Conservation (phyloP, 2,797 vertebrate genomes). For the Fistularia commersonii region DNA sequence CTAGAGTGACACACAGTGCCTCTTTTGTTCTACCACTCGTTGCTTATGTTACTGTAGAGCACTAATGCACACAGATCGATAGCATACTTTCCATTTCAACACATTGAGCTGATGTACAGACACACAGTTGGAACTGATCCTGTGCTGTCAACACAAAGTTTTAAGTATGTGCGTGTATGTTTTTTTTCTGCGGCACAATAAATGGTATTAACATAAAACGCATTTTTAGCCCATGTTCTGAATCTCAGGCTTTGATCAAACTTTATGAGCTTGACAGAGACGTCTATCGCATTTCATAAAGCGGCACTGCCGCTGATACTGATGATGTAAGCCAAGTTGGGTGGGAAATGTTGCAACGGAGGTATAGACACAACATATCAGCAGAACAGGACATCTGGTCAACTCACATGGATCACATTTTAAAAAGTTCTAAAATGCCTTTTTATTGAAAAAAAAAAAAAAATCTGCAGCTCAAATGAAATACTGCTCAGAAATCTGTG, state of each 20-base stretch:
- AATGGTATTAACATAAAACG: constrained; percentile 28
- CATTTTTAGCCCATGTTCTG: constrained; percentile 18
- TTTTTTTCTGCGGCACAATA: constrained; percentile 29
- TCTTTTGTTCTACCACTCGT: constrained; percentile 70
- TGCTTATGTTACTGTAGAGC: constrained; percentile 68
- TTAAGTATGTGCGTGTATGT: constrained; percentile 37
- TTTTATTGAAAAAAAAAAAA: constrained; percentile 14
- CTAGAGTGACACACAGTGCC: constrained; percentile 51
- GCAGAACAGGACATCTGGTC: constrained; percentile 42
- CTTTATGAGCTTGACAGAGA: constrained; percentile 21
- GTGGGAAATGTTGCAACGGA: constrained; percentile 23
- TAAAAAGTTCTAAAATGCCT: constrained; percentile 16
- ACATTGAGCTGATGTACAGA: constrained; percentile 59
- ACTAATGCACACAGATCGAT: constrained; percentile 76
- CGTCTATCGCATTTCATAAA: constrained; percentile 32
- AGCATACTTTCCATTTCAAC: constrained; percentile 75
- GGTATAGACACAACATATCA: constrained; percentile 18
- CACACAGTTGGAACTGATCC: constrained; percentile 67
- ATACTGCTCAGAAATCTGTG: constrained; percentile 16
- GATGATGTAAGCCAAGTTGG: constrained; percentile 32
- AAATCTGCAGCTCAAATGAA: constrained; percentile 16
- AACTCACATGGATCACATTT: constrained; percentile 35
- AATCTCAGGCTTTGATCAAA: constrained; percentile 4
- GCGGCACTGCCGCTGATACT: constrained; percentile 22
- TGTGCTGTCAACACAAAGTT: constrained; percentile 66